Percentiles rank a stretch among this genome's conserved stretches.
These are phyloP conservation scores for Ashinkailepas kermadecensis DNA, from an alignment of 2,888 invertebrate species.

Conservation along the genomic window DNA sequence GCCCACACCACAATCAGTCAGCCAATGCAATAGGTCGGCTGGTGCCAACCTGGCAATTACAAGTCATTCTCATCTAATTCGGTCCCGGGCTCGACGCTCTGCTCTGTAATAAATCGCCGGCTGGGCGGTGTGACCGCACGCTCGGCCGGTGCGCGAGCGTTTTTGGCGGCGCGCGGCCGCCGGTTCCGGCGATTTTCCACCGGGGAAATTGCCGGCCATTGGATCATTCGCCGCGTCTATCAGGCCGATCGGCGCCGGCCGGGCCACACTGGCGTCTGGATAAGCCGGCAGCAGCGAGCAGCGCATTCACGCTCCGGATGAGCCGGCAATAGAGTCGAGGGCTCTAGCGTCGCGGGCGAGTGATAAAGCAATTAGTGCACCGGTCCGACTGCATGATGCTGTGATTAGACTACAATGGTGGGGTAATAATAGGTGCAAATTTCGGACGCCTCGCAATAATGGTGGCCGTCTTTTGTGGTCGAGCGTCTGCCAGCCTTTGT, in stretches of 20 bases:
- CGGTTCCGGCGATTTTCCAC: neutral
- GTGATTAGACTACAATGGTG: constrained; percentile 12
- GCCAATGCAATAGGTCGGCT: neutral
- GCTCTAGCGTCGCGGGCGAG: neutral
- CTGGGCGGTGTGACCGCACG: neutral
- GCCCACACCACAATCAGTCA: neutral
- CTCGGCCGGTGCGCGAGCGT: neutral
- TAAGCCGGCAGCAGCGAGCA: too few species aligned
- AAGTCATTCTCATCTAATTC: neutral
- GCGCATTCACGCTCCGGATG: neutral
- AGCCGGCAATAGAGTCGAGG: neutral
- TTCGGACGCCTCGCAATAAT: neutral
- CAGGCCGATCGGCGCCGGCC: too few species aligned
- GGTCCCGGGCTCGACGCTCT: neutral
- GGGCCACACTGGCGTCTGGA: too few species aligned
- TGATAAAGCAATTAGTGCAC: neutral
- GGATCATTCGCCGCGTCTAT: too few species aligned
- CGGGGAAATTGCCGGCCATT: neutral
- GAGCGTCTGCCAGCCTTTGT: neutral
- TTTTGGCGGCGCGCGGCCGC: neutral
- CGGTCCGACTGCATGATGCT: neutral
- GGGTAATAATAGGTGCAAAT: neutral
- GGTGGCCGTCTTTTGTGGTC: neutral
- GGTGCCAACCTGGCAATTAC: neutral
- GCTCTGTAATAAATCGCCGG: neutral